Evolutionary conservation across 2,113 vertebrate genomes (phyloP).

Genomic region (Oceanites oceanicus): DNA sequence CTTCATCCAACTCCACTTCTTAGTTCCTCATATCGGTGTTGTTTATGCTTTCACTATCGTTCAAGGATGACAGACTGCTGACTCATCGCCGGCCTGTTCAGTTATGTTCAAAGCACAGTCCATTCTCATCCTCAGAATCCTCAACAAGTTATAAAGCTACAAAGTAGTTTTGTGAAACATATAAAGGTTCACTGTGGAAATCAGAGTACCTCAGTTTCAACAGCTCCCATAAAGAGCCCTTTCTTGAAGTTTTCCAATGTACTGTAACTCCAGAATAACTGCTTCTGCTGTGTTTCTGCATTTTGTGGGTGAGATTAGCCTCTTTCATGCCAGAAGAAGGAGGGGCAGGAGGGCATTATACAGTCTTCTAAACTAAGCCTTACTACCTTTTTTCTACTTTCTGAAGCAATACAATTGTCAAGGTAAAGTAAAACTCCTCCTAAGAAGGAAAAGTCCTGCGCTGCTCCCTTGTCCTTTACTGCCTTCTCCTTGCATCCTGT

Average conservation of each 20-base stretch:
- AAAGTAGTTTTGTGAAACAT: not conserved
- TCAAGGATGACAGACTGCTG: no score
- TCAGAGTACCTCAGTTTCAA: not conserved
- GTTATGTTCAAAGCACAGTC: no score
- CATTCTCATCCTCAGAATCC: no score
- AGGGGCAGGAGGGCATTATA: not conserved
- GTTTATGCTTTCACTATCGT: no score
- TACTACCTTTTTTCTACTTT: not conserved
- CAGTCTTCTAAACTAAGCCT: not conserved
- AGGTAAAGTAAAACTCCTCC: not conserved
- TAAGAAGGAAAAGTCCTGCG: not conserved
- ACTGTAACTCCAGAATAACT: not conserved
- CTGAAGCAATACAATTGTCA: not conserved
- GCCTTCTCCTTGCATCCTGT: not conserved
- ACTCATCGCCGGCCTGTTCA: no score
- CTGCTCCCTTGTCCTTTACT: not conserved
- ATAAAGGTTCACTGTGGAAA: not conserved
- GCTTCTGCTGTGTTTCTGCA: not conserved
- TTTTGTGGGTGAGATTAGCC: not conserved
- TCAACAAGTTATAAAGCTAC: not conserved
- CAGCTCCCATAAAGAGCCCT: not conserved
- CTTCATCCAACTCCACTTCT: no score
- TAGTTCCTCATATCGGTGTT: no score
- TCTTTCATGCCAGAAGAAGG: not conserved
- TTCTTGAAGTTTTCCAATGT: not conserved